phyloP scores from a whole-genome alignment of 2,888 invertebrate genomes.

The Trachelus troglodyta region DNA sequence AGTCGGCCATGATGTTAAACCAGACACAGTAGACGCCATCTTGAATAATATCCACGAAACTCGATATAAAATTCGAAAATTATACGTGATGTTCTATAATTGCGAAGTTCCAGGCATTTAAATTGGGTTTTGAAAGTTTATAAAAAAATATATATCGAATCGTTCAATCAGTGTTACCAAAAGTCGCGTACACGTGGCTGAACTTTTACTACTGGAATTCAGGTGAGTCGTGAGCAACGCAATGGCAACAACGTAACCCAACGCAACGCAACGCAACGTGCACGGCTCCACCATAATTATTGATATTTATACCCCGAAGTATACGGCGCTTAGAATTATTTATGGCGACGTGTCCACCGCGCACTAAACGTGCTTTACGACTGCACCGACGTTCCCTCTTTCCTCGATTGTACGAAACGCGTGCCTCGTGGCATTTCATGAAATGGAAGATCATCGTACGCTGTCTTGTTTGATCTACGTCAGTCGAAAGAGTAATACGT shows the following conservation, averaged over 20 bases:
- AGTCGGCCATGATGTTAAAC: neutral
- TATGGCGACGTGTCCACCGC: constrained; percentile 34
- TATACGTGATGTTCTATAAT: neutral
- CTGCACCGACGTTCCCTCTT: constrained; percentile 29
- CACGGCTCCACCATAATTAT: constrained; percentile 37
- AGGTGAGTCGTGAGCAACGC: neutral
- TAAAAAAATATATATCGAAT: neutral
- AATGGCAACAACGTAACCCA: no score
- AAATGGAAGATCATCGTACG: neutral
- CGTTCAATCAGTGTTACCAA: neutral
- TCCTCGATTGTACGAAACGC: constrained; percentile 7
- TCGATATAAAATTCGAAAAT: neutral
- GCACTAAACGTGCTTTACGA: constrained; percentile 43
- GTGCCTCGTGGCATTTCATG: neutral
- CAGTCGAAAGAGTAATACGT: neutral
- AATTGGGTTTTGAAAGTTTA: neutral
- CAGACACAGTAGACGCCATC: neutral
- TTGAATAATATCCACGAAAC: neutral
- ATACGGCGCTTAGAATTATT: constrained; percentile 35
- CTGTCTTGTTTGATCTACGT: neutral
- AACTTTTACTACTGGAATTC: neutral
- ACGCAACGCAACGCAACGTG: neutral
- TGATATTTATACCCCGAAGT: constrained; percentile 38
- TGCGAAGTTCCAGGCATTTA: neutral
- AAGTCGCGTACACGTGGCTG: neutral